These are phyloP conservation scores for Archocentrus centrarchus DNA, from an alignment of 2,113 vertebrate genomes.

Conservation along the genomic window DNA sequence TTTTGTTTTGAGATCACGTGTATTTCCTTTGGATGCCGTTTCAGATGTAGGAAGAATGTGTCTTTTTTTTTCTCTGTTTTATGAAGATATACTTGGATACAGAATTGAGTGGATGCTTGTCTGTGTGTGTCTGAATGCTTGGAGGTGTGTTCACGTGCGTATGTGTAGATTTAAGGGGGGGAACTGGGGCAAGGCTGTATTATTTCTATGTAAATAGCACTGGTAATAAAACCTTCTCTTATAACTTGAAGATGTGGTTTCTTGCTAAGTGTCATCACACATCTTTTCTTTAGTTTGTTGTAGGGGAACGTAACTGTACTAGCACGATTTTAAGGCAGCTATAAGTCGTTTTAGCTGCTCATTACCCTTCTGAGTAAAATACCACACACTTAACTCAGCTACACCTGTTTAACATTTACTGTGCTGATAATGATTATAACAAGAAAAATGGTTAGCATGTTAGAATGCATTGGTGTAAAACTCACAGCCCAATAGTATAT, in stretches of 20 bases:
- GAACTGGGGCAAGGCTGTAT: constrained; percentile 60
- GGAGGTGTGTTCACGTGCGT: constrained; percentile 39
- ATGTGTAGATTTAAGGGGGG: constrained; percentile 70
- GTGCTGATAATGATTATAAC: not conserved
- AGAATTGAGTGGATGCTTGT: constrained; percentile 8
- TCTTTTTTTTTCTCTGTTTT: constrained; percentile 48
- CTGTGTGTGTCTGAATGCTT: constrained; percentile 9
- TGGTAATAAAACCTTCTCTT: constrained; percentile 83
- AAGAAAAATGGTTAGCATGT: constrained; percentile 3
- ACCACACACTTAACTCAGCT: not conserved
- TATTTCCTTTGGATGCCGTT: constrained; percentile 48
- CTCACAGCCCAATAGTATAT: not conserved
- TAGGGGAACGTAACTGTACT: not conserved
- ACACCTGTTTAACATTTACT: constrained; percentile 3
- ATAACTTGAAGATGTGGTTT: constrained; percentile 64
- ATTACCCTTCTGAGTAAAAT: not conserved
- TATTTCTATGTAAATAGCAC: constrained; percentile 86
- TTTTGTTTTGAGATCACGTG: constrained; percentile 44
- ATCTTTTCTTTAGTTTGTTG: not conserved
- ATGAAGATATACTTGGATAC: constrained; percentile 57
- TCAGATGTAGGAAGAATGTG: constrained; percentile 56
- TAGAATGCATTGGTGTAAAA: constrained; percentile 11
- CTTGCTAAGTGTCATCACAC: not conserved
- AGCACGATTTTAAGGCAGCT: not conserved
- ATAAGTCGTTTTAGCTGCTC: not conserved